Percentiles rank a stretch among this genome's conserved stretches.
Conservation (phyloP, 2,888 invertebrate genomes). For the Caenorhabditis drosophilae region DNA sequence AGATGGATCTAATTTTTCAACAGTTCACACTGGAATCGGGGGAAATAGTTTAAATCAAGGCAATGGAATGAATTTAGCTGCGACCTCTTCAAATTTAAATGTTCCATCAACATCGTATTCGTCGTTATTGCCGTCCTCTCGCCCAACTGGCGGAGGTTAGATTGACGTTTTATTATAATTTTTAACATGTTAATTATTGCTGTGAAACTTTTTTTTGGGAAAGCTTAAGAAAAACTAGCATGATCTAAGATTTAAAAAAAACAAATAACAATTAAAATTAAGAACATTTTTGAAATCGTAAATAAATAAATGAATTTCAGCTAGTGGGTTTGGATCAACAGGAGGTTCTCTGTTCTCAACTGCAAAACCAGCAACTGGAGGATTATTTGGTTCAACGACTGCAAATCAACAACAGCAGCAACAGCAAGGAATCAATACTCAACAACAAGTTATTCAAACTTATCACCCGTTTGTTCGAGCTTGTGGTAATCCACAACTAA, state of each 20-base stretch:
- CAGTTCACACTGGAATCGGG: too few relatives aligned
- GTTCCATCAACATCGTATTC: too few relatives aligned
- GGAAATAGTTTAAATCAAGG: too few relatives aligned
- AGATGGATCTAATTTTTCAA: too few relatives aligned
- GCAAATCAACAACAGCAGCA: conserved; percentile 16
- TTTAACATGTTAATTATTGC: not conserved
- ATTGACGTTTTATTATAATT: not conserved
- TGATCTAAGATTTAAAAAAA: too few relatives aligned
- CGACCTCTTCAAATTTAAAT: too few relatives aligned
- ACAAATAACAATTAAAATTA: not conserved
- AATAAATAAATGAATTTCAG: conserved; percentile 1
- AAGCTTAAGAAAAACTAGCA: too few relatives aligned
- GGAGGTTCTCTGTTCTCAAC: conserved; percentile 7
- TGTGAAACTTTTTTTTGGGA: too few relatives aligned
- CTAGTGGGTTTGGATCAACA: conserved; percentile 13
- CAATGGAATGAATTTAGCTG: too few relatives aligned
- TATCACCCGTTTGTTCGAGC: conserved; percentile 31
- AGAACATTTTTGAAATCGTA: not conserved
- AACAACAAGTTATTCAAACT: conserved; percentile 13
- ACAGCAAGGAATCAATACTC: conserved; percentile 12
- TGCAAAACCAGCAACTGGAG: conserved; percentile 2
- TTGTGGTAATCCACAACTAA: conserved; percentile 24
- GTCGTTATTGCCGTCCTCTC: too few relatives aligned
- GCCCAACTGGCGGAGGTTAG: too few relatives aligned
- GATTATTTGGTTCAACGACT: conserved; percentile 4